Conservation (phyloP, 1,140 invertebrate species). For the Helicorthomorpha holstii region DNA sequence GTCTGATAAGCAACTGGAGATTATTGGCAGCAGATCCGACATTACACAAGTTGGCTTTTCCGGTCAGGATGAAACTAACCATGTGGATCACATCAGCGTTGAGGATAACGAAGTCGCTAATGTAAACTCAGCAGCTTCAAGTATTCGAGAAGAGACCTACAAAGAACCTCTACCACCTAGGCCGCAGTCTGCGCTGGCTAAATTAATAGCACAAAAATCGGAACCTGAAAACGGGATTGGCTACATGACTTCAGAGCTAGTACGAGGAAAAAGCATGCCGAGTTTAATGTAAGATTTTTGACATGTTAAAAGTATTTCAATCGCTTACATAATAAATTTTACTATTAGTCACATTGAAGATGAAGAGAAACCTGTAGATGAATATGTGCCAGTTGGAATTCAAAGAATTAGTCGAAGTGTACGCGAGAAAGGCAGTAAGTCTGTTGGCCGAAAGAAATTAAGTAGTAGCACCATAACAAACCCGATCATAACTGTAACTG, state of each 20-base stretch:
- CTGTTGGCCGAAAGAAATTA: neutral
- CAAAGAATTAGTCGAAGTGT: conserved; percentile 3
- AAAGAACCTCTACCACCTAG: conserved; percentile 35
- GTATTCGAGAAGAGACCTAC: conserved; percentile 45
- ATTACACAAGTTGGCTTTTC: neutral
- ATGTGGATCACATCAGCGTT: neutral
- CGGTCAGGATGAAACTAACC: neutral
- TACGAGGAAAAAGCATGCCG: conserved; percentile 89
- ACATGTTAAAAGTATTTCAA: no score
- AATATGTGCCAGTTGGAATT: neutral
- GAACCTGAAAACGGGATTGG: conserved; percentile 18
- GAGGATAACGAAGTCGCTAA: conserved; percentile 13
- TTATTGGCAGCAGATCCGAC: conserved; percentile 44
- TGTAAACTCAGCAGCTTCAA: conserved; percentile 7
- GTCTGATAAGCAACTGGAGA: conserved; percentile 76
- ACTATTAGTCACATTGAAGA: no score
- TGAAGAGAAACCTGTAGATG: neutral
- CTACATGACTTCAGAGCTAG: conserved; percentile 26
- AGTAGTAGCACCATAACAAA: conserved; percentile 39
- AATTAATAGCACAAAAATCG: conserved; percentile 33
- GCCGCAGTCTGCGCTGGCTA: conserved; percentile 43
- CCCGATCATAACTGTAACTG: conserved; percentile 90
- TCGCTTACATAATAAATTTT: no score
- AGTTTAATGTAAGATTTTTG: conserved; percentile 55
- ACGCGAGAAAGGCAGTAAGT: conserved; percentile 2